A percentile compares a stretch with the other conserved stretches of the same genome.
These are phyloP conservation scores for Oncorhynchus mykiss DNA, from an alignment of 2,113 vertebrate species.

Conservation along the genomic window DNA sequence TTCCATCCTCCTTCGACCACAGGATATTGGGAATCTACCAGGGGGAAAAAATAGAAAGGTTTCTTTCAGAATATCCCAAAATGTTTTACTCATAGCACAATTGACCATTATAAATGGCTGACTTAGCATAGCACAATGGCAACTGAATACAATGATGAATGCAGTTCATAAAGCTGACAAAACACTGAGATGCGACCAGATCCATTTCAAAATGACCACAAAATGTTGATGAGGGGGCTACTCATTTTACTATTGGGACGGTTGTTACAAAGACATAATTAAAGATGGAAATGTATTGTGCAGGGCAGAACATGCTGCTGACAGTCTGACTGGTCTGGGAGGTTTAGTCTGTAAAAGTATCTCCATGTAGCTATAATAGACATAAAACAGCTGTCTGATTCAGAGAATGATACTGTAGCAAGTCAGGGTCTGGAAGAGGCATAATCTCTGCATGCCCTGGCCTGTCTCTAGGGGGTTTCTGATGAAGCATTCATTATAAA, in stretches of 20 bases:
- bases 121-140: not conserved
- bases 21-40: not conserved
- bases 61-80: not conserved
- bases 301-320: not conserved
- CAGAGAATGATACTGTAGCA: conserved; percentile 2
- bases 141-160: not conserved
- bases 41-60: not conserved
- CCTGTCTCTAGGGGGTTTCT: not conserved
- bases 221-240: not conserved
- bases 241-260: not conserved
- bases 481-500: not conserved
- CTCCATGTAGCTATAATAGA: not conserved
- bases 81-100: not conserved
- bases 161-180: not conserved
- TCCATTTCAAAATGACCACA: not conserved
- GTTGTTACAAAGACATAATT: not conserved
- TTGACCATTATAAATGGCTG: too few species aligned
- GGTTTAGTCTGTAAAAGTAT: conserved; percentile 35
- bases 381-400: conserved; percentile 28
- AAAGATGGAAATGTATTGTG: conserved; percentile 1
- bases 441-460: conserved; percentile 24
- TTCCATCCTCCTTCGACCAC: not conserved
- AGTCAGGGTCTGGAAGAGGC: conserved; percentile 38
- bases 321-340: not conserved
- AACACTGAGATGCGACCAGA: not conserved